These are phyloP conservation scores for Ips nitidus DNA, from an alignment of 1,140 invertebrate genomes.

Conservation along the genomic window DNA sequence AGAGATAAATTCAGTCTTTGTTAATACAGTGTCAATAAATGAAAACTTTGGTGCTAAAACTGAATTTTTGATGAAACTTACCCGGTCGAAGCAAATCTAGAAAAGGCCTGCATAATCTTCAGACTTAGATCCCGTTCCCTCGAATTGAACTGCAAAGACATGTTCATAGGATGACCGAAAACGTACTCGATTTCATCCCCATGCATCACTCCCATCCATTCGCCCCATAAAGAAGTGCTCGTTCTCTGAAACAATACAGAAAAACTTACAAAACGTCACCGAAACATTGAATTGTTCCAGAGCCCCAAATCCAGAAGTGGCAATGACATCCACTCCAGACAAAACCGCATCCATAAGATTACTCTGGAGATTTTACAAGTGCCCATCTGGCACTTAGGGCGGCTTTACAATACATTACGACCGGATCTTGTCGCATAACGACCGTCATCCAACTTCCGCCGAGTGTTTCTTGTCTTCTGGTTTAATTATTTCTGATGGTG, in stretches of 20 bases:
- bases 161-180: slow-evolving; percentile 89
- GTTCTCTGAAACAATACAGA: slow-evolving; percentile 73
- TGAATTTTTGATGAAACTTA: slow-evolving; percentile 54
- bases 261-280: neutral
- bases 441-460: slow-evolving; percentile 16
- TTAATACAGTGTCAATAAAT: neutral
- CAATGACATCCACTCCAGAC: neutral
- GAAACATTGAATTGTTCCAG: neutral
- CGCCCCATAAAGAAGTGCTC: slow-evolving; percentile 86
- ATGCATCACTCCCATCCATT: slow-evolving; percentile 98
- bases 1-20: neutral
- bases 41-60: neutral
- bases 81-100: slow-evolving; percentile 85
- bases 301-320: neutral
- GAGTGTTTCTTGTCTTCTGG: slow-evolving; percentile 21
- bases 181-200: slow-evolving; percentile 96
- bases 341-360: slow-evolving; percentile 19
- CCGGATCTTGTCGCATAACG: slow-evolving; percentile 26
- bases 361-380: slow-evolving; percentile 27
- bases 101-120: slow-evolving; percentile 84
- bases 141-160: slow-evolving; percentile 76
- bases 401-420: slow-evolving; percentile 24
- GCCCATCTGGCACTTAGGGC: slow-evolving; percentile 22
- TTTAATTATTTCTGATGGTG: slow-evolving; percentile 15
- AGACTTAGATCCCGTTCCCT: slow-evolving; percentile 81